Percentiles rank a stretch among this genome's conserved stretches.
These are phyloP conservation scores for Mugil cephalus DNA, from an alignment of 2,113 vertebrate species.

Conservation along the genomic window DNA sequence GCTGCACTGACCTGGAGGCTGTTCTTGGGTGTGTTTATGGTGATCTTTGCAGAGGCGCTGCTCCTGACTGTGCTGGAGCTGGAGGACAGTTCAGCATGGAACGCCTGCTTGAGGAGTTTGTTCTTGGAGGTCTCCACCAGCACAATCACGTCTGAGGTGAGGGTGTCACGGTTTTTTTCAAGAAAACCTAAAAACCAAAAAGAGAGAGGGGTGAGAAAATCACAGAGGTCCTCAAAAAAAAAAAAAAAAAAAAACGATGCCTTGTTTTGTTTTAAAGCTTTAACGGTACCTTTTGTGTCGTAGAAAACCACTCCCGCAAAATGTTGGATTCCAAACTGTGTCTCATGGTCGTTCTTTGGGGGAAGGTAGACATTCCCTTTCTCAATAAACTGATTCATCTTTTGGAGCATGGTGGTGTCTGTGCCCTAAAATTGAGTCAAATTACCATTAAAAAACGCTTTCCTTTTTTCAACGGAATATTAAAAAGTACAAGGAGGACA, in stretches of 20 bases:
- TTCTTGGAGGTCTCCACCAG: slow-evolving; percentile 90
- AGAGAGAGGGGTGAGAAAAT: slow-evolving; percentile 7
- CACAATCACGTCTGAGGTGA: slow-evolving; percentile 89
- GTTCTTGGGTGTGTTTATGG: slow-evolving; percentile 64
- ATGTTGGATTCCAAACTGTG: slow-evolving; percentile 91
- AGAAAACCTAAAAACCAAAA: slow-evolving; percentile 88
- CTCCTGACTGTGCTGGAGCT: slow-evolving; percentile 45
- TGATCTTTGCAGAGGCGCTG: slow-evolving; percentile 68
- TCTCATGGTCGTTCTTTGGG: slow-evolving; percentile 89
- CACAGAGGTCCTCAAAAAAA: neutral
- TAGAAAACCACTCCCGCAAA: slow-evolving; percentile 95
- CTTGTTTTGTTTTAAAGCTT: too few species aligned
- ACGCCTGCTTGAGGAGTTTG: slow-evolving; percentile 90
- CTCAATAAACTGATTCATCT: slow-evolving; percentile 88
- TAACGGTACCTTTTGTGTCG: slow-evolving; percentile 88
- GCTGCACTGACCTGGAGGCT: slow-evolving; percentile 67
- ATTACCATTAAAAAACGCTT: neutral
- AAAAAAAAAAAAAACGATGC: too few species aligned
- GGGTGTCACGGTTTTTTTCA: slow-evolving; percentile 94
- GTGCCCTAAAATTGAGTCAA: slow-evolving; percentile 86
- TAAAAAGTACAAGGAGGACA: neutral
- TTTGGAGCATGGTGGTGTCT: slow-evolving; percentile 91
- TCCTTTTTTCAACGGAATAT: neutral
- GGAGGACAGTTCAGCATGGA: slow-evolving; percentile 80
- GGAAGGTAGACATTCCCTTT: slow-evolving; percentile 88